Evolutionary conservation across 2,888 invertebrate species (phyloP).

Genomic region (Mimumesa dahlbomi): DNA sequence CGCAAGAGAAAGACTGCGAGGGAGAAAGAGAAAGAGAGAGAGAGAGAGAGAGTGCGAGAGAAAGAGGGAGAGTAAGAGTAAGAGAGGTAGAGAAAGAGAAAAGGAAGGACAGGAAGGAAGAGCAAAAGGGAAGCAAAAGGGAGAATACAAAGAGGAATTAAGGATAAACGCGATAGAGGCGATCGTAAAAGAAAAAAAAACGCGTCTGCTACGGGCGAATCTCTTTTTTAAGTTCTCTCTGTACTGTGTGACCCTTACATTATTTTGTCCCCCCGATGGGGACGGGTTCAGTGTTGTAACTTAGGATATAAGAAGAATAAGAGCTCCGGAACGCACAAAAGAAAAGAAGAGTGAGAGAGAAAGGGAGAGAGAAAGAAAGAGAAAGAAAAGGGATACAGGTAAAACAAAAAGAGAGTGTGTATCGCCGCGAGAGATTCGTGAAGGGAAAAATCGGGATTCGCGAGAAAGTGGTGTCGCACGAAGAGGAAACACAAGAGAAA

Average conservation of each 20-base stretch:
- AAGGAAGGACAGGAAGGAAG: constrained; percentile 8
- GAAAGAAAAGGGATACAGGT: constrained; percentile 19
- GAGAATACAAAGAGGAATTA: constrained; percentile 7
- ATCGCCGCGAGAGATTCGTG: constrained; percentile 15
- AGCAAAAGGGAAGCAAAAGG: constrained; percentile 8
- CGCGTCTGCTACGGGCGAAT: constrained; percentile 60
- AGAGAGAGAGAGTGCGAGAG: constrained; percentile 14
- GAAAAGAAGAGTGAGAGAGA: constrained; percentile 38
- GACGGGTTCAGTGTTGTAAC: constrained; percentile 79
- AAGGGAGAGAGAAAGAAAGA: not conserved
- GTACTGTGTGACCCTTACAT: constrained; percentile 77
- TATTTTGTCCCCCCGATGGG: constrained; percentile 76
- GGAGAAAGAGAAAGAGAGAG: constrained; percentile 5
- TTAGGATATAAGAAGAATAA: constrained; percentile 75
- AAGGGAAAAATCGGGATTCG: constrained; percentile 15
- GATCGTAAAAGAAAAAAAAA: constrained; percentile 50
- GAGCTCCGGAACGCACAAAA: constrained; percentile 73
- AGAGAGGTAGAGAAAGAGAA: constrained; percentile 12
- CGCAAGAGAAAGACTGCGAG: constrained; percentile 19
- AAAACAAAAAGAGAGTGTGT: not conserved
- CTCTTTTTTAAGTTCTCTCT: constrained; percentile 71
- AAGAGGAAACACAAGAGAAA: too few relatives aligned
- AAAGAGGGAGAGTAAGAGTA: constrained; percentile 18
- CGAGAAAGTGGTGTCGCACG: too few relatives aligned
- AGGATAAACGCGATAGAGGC: constrained; percentile 38